Evolutionary conservation across 2,888 invertebrate genomes (phyloP).

Genomic region (Pherbina coryleti): DNA sequence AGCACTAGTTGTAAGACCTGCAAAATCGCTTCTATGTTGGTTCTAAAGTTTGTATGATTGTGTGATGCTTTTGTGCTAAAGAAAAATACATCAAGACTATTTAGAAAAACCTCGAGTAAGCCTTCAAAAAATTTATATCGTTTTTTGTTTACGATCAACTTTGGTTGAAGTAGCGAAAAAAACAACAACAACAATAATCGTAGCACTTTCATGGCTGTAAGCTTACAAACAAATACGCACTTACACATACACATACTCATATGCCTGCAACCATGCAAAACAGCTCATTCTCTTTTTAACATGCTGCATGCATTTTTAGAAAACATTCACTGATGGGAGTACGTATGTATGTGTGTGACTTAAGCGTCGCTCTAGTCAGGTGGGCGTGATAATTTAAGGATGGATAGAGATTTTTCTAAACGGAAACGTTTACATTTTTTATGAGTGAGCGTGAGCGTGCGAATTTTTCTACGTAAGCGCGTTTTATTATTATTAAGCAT

Average conservation of each 20-base stretch:
- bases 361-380: not conserved
- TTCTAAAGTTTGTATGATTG: not conserved
- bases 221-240: too few relatives aligned
- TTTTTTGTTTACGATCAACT: not conserved
- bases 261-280: too few relatives aligned
- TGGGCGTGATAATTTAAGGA: not conserved
- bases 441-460: not conserved
- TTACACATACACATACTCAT: not conserved
- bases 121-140: conserved; percentile 7
- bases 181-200: not conserved
- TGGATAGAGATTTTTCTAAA: not conserved
- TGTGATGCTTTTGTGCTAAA: not conserved
- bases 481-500: not conserved
- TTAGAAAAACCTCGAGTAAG: not conserved
- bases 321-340: not conserved
- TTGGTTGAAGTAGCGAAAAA: not conserved
- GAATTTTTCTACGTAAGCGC: not conserved
- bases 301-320: not conserved
- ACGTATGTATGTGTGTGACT: not conserved
- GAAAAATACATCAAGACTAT: not conserved
- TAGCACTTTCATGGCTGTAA: not conserved
- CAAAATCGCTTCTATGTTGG: too few relatives aligned
- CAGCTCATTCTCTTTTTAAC: too few relatives aligned
- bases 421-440: conserved; percentile 10
- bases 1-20: too few relatives aligned